These are phyloP conservation scores for Drosophila subsilvestris DNA, from an alignment of 2,888 invertebrate species.

Conservation along the genomic window DNA sequence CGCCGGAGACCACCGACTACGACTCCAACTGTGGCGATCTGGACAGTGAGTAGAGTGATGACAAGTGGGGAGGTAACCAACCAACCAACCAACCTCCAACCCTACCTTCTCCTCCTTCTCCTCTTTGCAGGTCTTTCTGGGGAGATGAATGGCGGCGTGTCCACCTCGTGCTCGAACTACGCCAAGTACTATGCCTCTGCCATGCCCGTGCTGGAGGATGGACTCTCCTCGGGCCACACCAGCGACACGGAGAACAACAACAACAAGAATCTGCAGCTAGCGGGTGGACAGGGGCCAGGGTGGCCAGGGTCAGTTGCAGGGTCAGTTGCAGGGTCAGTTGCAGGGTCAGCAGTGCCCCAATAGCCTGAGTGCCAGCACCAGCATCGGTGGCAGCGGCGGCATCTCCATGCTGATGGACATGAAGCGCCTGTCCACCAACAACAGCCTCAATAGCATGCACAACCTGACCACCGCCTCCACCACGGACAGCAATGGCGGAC, in stretches of 20 bases:
- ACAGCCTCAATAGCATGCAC: conserved; percentile 80
- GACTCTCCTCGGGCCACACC: conserved; percentile 95
- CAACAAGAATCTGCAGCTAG: conserved; percentile 64
- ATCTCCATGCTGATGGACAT: conserved; percentile 84
- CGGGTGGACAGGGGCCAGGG: conserved; percentile 14
- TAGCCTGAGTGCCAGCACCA: conserved; percentile 61
- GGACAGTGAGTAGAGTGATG: conserved; percentile 91
- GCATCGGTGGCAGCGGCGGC: conserved; percentile 70
- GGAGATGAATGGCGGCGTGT: conserved; percentile 85
- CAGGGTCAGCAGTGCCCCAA: conserved; percentile 41
- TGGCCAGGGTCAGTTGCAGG: conserved; percentile 1
- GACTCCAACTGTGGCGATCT: conserved; percentile 93
- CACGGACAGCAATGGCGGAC: conserved; percentile 62
- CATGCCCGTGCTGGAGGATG: conserved; percentile 97
- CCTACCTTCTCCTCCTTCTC: too few relatives aligned
- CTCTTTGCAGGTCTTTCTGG: conserved; percentile 85
- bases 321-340: conserved; percentile 1
- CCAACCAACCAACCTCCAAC: too few relatives aligned
- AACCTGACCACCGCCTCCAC: conserved; percentile 69
- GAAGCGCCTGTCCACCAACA: conserved; percentile 81
- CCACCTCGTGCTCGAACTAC: conserved; percentile 87
- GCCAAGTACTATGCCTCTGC: conserved; percentile 89
- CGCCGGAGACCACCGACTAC: conserved; percentile 96
- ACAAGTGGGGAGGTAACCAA: too few relatives aligned
- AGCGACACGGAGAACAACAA: conserved; percentile 94